Conservation (phyloP, 1,140 invertebrate genomes). For the Aphelinus atriplicis region DNA sequence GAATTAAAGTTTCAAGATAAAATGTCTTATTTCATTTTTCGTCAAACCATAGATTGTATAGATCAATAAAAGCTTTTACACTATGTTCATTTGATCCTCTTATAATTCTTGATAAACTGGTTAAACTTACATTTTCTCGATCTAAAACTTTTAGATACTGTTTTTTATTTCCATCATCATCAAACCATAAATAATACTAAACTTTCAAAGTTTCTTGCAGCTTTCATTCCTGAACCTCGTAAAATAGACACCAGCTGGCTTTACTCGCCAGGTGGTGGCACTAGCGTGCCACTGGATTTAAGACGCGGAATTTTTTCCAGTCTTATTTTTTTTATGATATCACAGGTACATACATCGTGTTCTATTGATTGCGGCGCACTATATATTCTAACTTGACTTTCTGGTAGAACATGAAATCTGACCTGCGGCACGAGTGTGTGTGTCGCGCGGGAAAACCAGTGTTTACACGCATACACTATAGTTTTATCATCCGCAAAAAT, state of each 20-base stretch:
- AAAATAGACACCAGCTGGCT: slow-evolving; percentile 4
- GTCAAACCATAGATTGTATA: slow-evolving; percentile 28
- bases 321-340: too few species aligned
- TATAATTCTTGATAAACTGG: slow-evolving; percentile 47
- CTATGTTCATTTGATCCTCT: slow-evolving; percentile 26
- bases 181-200: slow-evolving; percentile 33
- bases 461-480: too few species aligned
- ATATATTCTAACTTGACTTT: too few species aligned
- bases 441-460: too few species aligned
- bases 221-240: slow-evolving; percentile 40
- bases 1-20: not conserved
- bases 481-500: too few species aligned
- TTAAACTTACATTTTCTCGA: slow-evolving; percentile 36
- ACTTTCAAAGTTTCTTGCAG: slow-evolving; percentile 39
- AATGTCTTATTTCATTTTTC: not conserved
- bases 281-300: too few species aligned
- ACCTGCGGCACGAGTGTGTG: too few species aligned
- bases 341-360: too few species aligned
- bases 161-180: slow-evolving; percentile 40
- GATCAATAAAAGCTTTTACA: slow-evolving; percentile 13
- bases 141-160: slow-evolving; percentile 44
- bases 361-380: too few species aligned
- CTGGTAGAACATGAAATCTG: too few species aligned
- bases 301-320: too few species aligned
- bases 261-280: too few species aligned